Percentiles rank a stretch among this genome's conserved stretches.
These are phyloP conservation scores for Pseudeuparius sepicola DNA, from an alignment of 2,888 invertebrate species.

Conservation along the genomic window DNA sequence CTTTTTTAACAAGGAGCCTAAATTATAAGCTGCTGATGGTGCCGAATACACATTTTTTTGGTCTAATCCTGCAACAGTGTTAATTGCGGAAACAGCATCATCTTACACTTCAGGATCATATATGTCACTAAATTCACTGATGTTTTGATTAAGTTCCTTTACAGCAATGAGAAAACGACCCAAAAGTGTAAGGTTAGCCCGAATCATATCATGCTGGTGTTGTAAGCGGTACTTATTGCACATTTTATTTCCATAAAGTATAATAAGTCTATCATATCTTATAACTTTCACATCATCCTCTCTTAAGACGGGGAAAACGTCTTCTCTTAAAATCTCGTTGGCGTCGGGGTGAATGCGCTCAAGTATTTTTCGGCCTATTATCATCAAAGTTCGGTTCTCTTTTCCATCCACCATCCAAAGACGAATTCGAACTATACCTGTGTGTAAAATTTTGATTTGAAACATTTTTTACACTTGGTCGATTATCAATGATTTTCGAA, in stretches of 20 bases:
- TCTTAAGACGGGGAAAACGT: constrained; percentile 10
- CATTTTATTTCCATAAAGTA: constrained; percentile 14
- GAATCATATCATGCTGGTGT: constrained; percentile 13
- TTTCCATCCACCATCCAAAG: too few relatives aligned
- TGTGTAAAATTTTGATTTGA: too few relatives aligned
- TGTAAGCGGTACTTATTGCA: constrained; percentile 10
- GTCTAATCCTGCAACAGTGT: too few relatives aligned
- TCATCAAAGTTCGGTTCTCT: constrained; percentile 11
- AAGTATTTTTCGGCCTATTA: constrained; percentile 13
- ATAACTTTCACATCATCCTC: constrained; percentile 12
- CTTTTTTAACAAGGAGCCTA: constrained; percentile 13
- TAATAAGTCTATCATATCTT: constrained; percentile 12
- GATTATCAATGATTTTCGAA: too few relatives aligned
- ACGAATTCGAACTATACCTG: too few relatives aligned
- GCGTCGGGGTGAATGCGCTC: constrained; percentile 13
- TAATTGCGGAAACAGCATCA: constrained; percentile 10
- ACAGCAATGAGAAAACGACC: constrained; percentile 12
- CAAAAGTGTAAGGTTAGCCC: constrained; percentile 10
- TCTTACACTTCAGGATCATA: constrained; percentile 12
- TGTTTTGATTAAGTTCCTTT: constrained; percentile 9
- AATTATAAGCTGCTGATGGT: constrained; percentile 14
- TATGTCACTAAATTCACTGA: too few relatives aligned
- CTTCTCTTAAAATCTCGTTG: constrained; percentile 5
- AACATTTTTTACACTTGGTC: too few relatives aligned
- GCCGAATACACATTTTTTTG: constrained; percentile 11